A percentile compares a stretch with the other conserved stretches of the same genome.
phyloP scores from a whole-genome alignment of 2,797 vertebrate species.

The Florisuga fusca region DNA sequence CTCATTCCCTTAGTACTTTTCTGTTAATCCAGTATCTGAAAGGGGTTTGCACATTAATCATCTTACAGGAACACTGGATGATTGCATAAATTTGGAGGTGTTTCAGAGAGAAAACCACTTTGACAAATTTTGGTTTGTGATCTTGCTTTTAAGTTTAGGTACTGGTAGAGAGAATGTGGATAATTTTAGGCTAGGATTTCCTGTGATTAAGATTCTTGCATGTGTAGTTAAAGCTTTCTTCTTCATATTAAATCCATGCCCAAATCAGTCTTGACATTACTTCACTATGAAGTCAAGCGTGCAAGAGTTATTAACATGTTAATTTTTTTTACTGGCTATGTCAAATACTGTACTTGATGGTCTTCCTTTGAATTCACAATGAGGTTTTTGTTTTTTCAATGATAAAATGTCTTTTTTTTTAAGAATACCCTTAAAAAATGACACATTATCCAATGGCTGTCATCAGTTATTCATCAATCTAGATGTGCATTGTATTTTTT shows the following conservation, averaged over 20 bases:
- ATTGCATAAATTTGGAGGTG: neutral
- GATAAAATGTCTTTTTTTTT: neutral
- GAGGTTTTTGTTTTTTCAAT: neutral
- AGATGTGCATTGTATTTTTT: neutral
- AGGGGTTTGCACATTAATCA: accelerated
- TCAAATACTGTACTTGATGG: neutral
- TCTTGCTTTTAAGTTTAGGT: neutral
- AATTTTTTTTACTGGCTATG: neutral
- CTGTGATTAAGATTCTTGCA: neutral
- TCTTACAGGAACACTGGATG: neutral
- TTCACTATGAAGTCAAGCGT: neutral
- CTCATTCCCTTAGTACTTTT: neutral
- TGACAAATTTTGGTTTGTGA: neutral
- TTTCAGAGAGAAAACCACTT: neutral
- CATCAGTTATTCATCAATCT: neutral
- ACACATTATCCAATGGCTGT: neutral
- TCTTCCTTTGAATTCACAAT: neutral
- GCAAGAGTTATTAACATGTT: neutral
- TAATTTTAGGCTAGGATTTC: neutral
- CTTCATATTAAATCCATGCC: neutral
- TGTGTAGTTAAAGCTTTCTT: neutral
- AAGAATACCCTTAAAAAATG: neutral
- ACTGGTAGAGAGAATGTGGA: accelerated
- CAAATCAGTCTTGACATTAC: neutral
- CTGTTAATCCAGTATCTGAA: neutral